Conservation (phyloP, 1,140 invertebrate genomes). For the Maniola jurtina region DNA sequence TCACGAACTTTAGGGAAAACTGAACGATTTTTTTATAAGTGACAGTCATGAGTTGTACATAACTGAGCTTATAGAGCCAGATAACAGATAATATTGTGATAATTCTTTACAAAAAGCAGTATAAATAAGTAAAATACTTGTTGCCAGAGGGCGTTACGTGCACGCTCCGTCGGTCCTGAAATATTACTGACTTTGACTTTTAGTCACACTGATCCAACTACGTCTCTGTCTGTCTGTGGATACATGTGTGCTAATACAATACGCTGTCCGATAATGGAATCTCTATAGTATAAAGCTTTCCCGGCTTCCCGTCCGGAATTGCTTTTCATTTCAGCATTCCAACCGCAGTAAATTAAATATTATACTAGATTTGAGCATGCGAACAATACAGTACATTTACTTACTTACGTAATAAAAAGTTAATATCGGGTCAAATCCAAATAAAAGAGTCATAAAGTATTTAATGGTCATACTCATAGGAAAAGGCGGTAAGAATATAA, state of each 20-base stretch:
- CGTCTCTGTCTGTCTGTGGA: slow-evolving; percentile 32
- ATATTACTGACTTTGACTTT: slow-evolving; percentile 59
- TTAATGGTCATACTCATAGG: slow-evolving; percentile 40
- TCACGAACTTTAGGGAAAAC: slow-evolving; percentile 3
- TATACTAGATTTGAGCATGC: slow-evolving; percentile 18
- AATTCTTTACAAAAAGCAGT: neutral
- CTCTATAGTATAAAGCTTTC: slow-evolving; percentile 9
- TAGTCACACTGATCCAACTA: slow-evolving; percentile 9
- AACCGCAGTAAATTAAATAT: neutral
- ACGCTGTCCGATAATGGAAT: slow-evolving; percentile 29
- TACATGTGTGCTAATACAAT: slow-evolving; percentile 32
- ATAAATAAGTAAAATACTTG: slow-evolving; percentile 20
- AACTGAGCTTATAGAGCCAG: neutral
- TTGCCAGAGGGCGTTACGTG: slow-evolving; percentile 35
- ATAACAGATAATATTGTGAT: neutral
- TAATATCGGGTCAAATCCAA: slow-evolving; percentile 42
- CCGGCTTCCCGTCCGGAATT: slow-evolving; percentile 15
- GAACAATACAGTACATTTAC: slow-evolving; percentile 21
- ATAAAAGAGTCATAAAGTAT: slow-evolving; percentile 46
- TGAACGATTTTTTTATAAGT: neutral
- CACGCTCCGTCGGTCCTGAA: slow-evolving; percentile 44
- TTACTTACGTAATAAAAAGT: slow-evolving; percentile 25
- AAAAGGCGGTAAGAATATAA: slow-evolving; percentile 40
- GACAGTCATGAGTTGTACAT: neutral
- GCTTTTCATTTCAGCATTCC: slow-evolving; percentile 39